Conservation (phyloP, 2,797 vertebrate species). For the Thaleichthys pacificus region DNA sequence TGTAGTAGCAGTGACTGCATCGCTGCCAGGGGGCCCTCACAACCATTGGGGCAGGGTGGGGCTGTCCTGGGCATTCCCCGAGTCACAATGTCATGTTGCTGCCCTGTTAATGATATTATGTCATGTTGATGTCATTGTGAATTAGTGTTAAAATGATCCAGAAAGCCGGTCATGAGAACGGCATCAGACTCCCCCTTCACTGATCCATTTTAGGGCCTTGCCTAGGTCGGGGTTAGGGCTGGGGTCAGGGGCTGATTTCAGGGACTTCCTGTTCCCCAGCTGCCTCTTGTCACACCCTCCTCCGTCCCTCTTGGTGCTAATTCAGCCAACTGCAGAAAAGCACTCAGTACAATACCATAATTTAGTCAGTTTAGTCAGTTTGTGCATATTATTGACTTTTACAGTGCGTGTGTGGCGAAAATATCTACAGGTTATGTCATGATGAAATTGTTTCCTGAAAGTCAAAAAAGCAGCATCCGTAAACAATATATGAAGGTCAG, state of each 20-base stretch:
- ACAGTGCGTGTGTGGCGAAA: constrained; percentile 11
- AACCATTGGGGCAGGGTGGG: too few species aligned
- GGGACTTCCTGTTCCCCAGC: constrained; percentile 27
- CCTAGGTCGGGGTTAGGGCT: too few species aligned
- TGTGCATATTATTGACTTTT: background rate
- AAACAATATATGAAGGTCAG: background rate
- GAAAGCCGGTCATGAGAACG: too few species aligned
- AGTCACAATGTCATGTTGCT: background rate
- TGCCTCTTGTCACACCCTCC: constrained; percentile 44
- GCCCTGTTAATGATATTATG: background rate
- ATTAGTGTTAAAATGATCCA: background rate
- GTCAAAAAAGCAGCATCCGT: background rate
- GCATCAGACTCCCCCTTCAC: too few species aligned
- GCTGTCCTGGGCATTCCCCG: too few species aligned
- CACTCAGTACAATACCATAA: constrained; percentile 53
- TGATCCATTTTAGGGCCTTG: too few species aligned
- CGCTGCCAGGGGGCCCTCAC: background rate
- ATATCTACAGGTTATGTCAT: background rate
- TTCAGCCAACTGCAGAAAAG: constrained; percentile 57
- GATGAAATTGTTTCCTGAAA: background rate
- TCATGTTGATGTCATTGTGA: too few species aligned
- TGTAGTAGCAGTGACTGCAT: constrained; percentile 21
- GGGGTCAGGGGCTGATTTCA: background rate
- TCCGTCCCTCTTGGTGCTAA: constrained; percentile 53
- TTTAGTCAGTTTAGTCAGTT: constrained; percentile 51